phyloP scores from a whole-genome alignment of 1,140 invertebrate genomes.

The Drosophila sp. region DNA sequence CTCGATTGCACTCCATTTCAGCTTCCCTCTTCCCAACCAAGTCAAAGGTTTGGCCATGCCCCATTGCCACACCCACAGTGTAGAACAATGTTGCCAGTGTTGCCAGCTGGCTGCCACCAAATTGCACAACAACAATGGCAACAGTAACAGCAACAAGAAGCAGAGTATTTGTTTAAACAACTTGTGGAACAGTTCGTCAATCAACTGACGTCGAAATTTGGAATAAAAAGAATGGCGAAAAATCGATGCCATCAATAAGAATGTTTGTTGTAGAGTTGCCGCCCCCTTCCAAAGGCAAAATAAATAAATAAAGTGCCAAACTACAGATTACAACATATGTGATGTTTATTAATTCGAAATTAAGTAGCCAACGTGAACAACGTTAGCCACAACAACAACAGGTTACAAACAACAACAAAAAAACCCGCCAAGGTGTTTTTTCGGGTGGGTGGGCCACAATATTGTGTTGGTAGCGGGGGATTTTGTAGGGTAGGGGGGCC shows the following conservation, averaged over 20 bases:
- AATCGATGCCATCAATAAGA: slow-evolving; percentile 59
- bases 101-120: slow-evolving; percentile 26
- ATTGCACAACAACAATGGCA: slow-evolving; percentile 50
- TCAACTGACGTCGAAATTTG: slow-evolving; percentile 61
- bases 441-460: slow-evolving; percentile 62
- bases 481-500: slow-evolving; percentile 37
- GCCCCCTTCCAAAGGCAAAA: slow-evolving; percentile 42
- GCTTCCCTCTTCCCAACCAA: not conserved
- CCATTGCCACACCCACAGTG: slow-evolving; percentile 56
- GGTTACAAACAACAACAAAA: slow-evolving; percentile 19
- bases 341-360: slow-evolving; percentile 83
- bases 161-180: slow-evolving; percentile 69
- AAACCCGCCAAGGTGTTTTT: slow-evolving; percentile 34
- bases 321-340: slow-evolving; percentile 77
- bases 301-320: slow-evolving; percentile 79
- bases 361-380: slow-evolving; percentile 74
- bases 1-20: slow-evolving; percentile 23
- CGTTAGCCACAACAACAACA: slow-evolving; percentile 29
- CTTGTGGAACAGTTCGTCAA: slow-evolving; percentile 63
- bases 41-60: slow-evolving; percentile 29
- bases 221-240: slow-evolving; percentile 59
- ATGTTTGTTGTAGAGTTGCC: slow-evolving; percentile 52
- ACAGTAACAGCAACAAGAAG: slow-evolving; percentile 31
- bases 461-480: slow-evolving; percentile 2
- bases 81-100: slow-evolving; percentile 35